These are phyloP conservation scores for Andrena flavipes DNA, from an alignment of 2,888 invertebrate genomes.

Conservation along the genomic window DNA sequence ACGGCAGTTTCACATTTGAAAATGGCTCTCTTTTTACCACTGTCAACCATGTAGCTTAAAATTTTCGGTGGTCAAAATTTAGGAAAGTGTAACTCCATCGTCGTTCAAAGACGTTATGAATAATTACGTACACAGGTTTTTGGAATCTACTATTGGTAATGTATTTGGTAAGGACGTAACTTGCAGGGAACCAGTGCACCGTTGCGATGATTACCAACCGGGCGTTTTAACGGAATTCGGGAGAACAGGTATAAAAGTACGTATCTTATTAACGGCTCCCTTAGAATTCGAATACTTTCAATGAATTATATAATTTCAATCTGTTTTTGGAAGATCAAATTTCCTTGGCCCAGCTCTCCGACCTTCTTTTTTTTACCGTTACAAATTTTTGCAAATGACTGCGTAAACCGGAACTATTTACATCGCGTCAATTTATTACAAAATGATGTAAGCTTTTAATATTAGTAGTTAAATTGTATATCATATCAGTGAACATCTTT, in stretches of 20 bases:
- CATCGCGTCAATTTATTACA: constrained; percentile 20
- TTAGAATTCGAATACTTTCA: background rate
- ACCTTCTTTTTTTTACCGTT: constrained; percentile 32
- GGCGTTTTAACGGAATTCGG: constrained; percentile 80
- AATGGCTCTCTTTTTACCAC: constrained; percentile 13
- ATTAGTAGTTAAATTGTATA: constrained; percentile 7
- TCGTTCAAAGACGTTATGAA: constrained; percentile 65
- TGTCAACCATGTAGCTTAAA: background rate
- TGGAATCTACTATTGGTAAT: constrained; percentile 78
- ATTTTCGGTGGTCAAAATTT: constrained; percentile 1
- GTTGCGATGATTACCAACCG: constrained; percentile 81
- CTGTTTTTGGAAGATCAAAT: background rate
- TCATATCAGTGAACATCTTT: constrained; percentile 24
- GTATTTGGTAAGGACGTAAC: constrained; percentile 81
- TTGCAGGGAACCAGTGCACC: constrained; percentile 79
- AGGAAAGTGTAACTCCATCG: background rate
- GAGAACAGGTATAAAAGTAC: constrained; percentile 77
- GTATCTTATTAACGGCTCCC: constrained; percentile 21
- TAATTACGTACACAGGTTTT: constrained; percentile 74
- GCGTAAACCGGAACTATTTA: constrained; percentile 13
- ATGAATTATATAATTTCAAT: constrained; percentile 3
- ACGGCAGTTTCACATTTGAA: constrained; percentile 3
- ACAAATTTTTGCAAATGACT: constrained; percentile 35
- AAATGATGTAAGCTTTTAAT: constrained; percentile 27
- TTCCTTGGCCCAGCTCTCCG: background rate